phyloP scores from a whole-genome alignment of 2,113 vertebrate species.

The Chaenogobius annularis region DNA sequence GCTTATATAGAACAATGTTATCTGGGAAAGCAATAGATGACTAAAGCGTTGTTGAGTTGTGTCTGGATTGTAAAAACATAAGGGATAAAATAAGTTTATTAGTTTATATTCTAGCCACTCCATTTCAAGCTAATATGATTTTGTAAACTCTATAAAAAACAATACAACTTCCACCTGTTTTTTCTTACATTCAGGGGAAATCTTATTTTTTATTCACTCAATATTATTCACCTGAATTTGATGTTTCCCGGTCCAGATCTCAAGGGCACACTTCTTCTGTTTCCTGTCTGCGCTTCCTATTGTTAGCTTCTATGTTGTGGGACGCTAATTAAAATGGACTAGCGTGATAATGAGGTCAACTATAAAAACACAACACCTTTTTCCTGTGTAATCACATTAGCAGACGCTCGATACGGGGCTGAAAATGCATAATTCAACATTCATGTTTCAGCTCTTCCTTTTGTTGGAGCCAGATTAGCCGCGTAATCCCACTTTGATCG shows the following conservation, averaged over 20 bases:
- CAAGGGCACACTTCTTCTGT: not conserved
- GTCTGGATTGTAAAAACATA: not conserved
- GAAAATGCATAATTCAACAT: conserved; percentile 32
- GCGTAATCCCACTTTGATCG: conserved; percentile 59
- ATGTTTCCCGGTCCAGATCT: not conserved
- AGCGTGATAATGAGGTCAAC: conserved; percentile 45
- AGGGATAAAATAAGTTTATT: too few relatives aligned
- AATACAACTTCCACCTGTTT: too few relatives aligned
- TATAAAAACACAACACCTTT: conserved; percentile 26
- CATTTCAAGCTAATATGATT: too few relatives aligned
- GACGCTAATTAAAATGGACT: conserved; percentile 39
- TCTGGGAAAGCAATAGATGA: not conserved
- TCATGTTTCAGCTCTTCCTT: conserved; percentile 33
- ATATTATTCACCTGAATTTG: not conserved
- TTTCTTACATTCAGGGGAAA: not conserved
- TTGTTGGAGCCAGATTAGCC: conserved; percentile 46
- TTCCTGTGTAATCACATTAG: conserved; percentile 42
- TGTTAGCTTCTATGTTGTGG: conserved; percentile 5
- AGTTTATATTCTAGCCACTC: too few relatives aligned
- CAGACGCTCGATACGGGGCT: conserved; percentile 10
- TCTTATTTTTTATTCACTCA: not conserved
- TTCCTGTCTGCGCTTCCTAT: not conserved
- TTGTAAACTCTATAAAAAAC: too few relatives aligned
- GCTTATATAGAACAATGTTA: too few relatives aligned
- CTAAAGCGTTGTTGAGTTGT: not conserved